A percentile compares a stretch with the other conserved stretches of the same genome.
phyloP scores from a whole-genome alignment of 2,113 vertebrate species.

The Erythrocebus patas region DNA sequence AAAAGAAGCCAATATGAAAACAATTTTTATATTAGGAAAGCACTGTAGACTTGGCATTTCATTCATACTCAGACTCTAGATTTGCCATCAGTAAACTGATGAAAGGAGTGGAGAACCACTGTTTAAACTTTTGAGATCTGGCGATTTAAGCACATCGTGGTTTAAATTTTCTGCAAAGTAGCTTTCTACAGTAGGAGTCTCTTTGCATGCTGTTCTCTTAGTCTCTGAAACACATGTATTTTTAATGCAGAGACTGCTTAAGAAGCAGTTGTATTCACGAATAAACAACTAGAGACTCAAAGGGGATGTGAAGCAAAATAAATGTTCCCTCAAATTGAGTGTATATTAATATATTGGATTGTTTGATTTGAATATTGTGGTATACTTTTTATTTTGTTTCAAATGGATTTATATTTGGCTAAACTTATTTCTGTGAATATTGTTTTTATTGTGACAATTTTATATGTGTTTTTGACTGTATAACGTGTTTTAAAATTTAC shows the following conservation, averaged over 20 bases:
- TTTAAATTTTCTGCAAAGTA: background rate
- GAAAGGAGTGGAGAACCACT: background rate
- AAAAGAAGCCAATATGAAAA: background rate
- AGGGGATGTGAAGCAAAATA: background rate
- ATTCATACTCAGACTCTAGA: background rate
- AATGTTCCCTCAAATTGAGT: background rate
- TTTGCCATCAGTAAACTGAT: rapidly evolving
- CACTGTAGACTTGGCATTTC: background rate
- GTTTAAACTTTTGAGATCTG: background rate
- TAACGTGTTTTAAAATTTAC: background rate
- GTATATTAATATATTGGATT: background rate
- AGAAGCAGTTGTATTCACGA: background rate
- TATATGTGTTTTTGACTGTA: background rate
- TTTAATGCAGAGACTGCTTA: background rate
- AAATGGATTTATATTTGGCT: background rate
- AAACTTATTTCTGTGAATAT: background rate
- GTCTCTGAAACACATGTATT: background rate
- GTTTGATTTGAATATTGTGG: background rate
- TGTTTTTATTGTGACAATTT: background rate
- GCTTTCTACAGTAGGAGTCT: background rate
- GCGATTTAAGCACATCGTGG: background rate
- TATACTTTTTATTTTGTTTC: background rate
- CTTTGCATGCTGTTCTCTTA: background rate
- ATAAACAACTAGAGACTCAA: background rate
- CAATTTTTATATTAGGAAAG: background rate